phyloP scores from a whole-genome alignment of 2,797 vertebrate genomes.

The Myripristis jacobus region DNA sequence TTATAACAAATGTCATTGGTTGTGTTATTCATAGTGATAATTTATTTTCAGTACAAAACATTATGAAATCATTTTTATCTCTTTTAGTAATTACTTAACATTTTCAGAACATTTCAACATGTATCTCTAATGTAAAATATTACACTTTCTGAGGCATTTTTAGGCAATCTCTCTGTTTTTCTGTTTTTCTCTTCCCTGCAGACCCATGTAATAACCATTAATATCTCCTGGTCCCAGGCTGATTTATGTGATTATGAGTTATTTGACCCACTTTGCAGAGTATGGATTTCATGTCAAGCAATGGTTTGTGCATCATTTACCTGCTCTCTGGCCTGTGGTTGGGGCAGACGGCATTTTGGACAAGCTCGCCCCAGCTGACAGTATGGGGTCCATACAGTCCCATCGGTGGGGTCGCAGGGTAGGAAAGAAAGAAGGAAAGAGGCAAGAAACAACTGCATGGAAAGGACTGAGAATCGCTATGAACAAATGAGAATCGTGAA shows the following conservation, averaged over 20 bases:
- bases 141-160: background rate
- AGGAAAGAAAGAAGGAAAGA: conserved; percentile 19
- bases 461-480: conserved; percentile 31
- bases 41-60: too few species aligned
- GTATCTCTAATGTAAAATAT: background rate
- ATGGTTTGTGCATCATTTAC: conserved; percentile 69
- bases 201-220: conserved; percentile 45
- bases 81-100: too few species aligned
- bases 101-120: too few species aligned
- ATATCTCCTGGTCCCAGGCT: conserved; percentile 36
- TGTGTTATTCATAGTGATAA: too few species aligned
- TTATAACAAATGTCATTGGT: too few species aligned
- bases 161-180: conserved; percentile 4
- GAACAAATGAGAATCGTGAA: conserved; percentile 49
- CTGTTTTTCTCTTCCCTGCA: conserved; percentile 15
- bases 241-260: conserved; percentile 65
- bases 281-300: conserved; percentile 74
- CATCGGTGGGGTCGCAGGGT: background rate
- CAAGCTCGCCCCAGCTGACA: conserved; percentile 11
- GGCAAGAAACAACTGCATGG: conserved; percentile 38
- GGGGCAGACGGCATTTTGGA: conserved; percentile 29
- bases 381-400: background rate
- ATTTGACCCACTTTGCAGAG: conserved; percentile 62
- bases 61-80: too few species aligned
- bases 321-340: conserved; percentile 39